A percentile compares a stretch with the other conserved stretches of the same genome.
Conservation (phyloP, 1,140 invertebrate genomes). For the Delia radicum region DNA sequence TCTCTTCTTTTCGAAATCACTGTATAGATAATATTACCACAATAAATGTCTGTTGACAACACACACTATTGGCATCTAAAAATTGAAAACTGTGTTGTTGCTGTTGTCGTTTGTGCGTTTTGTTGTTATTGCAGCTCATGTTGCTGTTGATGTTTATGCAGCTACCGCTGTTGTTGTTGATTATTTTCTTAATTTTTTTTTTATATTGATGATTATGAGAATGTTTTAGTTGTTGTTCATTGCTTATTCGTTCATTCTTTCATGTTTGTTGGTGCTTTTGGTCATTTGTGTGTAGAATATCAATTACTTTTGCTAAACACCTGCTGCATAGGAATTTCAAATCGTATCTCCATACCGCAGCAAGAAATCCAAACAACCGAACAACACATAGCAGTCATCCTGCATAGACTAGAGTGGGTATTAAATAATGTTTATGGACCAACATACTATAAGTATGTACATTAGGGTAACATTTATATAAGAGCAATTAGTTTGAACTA, state of each 20-base stretch:
- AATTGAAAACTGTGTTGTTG: too few relatives aligned
- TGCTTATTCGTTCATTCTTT: not conserved
- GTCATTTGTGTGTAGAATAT: constrained; percentile 53
- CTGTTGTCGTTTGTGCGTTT: not conserved
- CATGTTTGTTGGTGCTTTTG: constrained; percentile 25
- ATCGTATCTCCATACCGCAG: not conserved
- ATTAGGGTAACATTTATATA: too few relatives aligned
- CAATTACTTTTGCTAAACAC: constrained; percentile 56
- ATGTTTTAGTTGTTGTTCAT: not conserved
- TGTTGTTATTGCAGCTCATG: not conserved
- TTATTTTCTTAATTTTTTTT: not conserved
- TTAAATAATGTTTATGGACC: not conserved
- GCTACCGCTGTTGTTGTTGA: not conserved
- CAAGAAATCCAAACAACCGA: not conserved
- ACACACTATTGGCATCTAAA: too few relatives aligned
- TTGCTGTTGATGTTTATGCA: not conserved
- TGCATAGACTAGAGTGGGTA: not conserved
- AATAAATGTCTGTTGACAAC: too few relatives aligned
- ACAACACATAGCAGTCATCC: not conserved
- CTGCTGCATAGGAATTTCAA: constrained; percentile 52
- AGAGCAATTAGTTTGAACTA: too few relatives aligned
- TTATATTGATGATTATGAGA: not conserved
- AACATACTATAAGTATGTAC: too few relatives aligned
- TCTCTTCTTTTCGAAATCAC: too few relatives aligned
- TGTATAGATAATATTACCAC: too few relatives aligned